These are phyloP conservation scores for Crotalus viridis DNA, from an alignment of 2,113 vertebrate species.

Conservation along the genomic window DNA sequence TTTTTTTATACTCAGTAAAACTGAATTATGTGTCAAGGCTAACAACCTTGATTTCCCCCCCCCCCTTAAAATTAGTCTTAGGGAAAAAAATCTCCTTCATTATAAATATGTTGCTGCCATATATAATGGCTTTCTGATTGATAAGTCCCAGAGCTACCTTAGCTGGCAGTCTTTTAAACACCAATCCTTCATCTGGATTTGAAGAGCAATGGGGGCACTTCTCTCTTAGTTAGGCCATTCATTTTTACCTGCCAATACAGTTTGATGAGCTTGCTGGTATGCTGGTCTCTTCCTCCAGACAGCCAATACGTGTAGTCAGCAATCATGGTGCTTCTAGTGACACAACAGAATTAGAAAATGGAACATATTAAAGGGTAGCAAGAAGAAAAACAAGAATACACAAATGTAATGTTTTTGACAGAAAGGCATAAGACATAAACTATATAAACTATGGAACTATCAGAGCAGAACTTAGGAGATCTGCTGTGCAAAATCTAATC, in stretches of 20 bases:
- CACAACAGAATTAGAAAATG: constrained; percentile 64
- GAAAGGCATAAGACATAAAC: neutral
- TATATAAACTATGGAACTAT: neutral
- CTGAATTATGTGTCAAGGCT: constrained; percentile 66
- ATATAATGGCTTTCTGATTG: constrained; percentile 71
- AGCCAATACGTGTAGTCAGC: constrained; percentile 84
- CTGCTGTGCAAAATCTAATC: neutral
- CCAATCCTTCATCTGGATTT: constrained; percentile 78
- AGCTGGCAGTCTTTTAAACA: constrained; percentile 78
- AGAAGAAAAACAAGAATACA: neutral
- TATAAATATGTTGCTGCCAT: constrained; percentile 65
- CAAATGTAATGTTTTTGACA: neutral
- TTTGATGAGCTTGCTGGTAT: constrained; percentile 82
- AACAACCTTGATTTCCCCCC: constrained; percentile 71
- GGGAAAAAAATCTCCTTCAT: constrained; percentile 67
- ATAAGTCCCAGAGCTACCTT: constrained; percentile 75
- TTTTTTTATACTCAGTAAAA: constrained; percentile 70
- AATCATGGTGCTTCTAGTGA: constrained; percentile 77
- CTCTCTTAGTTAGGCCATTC: constrained; percentile 63
- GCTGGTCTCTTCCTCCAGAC: constrained; percentile 64
- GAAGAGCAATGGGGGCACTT: constrained; percentile 67
- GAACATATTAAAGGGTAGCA: neutral
- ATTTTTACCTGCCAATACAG: constrained; percentile 86
- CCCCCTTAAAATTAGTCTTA: constrained; percentile 68
- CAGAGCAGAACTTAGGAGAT: neutral